phyloP scores from a whole-genome alignment of 2,113 vertebrate species.

The Orycteropus afer region DNA sequence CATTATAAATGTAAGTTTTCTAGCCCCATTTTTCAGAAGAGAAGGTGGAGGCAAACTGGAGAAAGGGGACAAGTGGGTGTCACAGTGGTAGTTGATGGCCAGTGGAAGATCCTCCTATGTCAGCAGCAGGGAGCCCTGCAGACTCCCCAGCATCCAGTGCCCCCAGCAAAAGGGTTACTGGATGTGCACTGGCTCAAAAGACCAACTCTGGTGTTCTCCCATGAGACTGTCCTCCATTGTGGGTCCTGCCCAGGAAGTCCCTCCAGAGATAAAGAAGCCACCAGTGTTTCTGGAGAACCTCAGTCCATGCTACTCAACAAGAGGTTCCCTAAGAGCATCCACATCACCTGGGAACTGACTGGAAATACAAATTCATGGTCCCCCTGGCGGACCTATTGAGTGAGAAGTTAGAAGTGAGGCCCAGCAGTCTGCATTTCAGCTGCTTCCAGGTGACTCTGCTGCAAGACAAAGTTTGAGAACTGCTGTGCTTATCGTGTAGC shows the following conservation, averaged over 20 bases:
- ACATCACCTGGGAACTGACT: neutral
- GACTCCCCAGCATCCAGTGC: neutral
- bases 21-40: neutral
- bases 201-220: neutral
- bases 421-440: neutral
- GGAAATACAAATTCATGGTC: neutral
- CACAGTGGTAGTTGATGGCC: neutral
- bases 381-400: neutral
- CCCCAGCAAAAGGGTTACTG: neutral
- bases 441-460: neutral
- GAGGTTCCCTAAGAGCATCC: neutral
- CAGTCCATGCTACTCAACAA: neutral
- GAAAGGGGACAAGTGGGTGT: neutral
- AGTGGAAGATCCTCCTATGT: neutral
- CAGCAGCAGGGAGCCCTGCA: neutral
- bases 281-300: neutral
- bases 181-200: neutral
- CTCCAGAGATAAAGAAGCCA: neutral
- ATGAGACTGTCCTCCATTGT: neutral
- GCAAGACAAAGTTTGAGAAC: fast-evolving
- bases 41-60: neutral
- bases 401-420: neutral
- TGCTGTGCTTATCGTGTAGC: neutral
- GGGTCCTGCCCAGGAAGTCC: neutral
- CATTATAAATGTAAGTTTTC: neutral